Percentiles rank a stretch among this genome's conserved stretches.
Evolutionary conservation across 2,888 invertebrate species (phyloP).

Genomic region (Amphiduros pacificus): DNA sequence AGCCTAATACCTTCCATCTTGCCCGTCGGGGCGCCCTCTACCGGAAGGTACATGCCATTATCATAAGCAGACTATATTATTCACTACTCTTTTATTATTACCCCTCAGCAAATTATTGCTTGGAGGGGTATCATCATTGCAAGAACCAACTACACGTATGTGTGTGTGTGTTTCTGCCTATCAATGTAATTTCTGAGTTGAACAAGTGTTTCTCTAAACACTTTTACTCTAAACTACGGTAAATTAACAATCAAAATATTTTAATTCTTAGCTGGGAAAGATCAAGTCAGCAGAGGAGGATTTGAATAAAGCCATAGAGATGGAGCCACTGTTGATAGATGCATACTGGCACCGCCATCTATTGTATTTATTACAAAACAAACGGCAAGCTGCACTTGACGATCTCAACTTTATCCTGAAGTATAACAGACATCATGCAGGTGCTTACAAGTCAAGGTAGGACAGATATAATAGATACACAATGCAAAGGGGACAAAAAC

Average conservation of each 20-base stretch:
- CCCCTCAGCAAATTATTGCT: too few species aligned
- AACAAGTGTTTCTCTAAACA: too few species aligned
- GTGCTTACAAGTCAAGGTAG: slow-evolving; percentile 57
- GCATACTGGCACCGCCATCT: slow-evolving; percentile 60
- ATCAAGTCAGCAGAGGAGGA: slow-evolving; percentile 35
- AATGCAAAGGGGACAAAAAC: too few species aligned
- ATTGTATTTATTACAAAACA: slow-evolving; percentile 53
- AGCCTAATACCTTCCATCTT: slow-evolving; percentile 50
- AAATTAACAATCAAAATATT: too few species aligned
- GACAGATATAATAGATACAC: too few species aligned
- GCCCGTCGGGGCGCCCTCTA: slow-evolving; percentile 55
- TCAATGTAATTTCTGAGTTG: too few species aligned
- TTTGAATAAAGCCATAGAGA: slow-evolving; percentile 45
- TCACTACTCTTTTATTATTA: too few species aligned
- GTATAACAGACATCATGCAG: slow-evolving; percentile 50
- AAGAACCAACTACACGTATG: too few species aligned
- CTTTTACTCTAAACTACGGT: too few species aligned
- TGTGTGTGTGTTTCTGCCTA: too few species aligned
- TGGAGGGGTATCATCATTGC: too few species aligned
- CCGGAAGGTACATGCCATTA: slow-evolving; percentile 36
- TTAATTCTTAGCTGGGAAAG: slow-evolving; percentile 44
- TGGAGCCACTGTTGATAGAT: slow-evolving; percentile 54
- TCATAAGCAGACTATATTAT: too few species aligned
- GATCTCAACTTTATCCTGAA: slow-evolving; percentile 55
- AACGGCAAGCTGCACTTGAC: slow-evolving; percentile 51